These are phyloP conservation scores for Autographa pulchrina DNA, from an alignment of 2,888 invertebrate genomes.

Conservation along the genomic window DNA sequence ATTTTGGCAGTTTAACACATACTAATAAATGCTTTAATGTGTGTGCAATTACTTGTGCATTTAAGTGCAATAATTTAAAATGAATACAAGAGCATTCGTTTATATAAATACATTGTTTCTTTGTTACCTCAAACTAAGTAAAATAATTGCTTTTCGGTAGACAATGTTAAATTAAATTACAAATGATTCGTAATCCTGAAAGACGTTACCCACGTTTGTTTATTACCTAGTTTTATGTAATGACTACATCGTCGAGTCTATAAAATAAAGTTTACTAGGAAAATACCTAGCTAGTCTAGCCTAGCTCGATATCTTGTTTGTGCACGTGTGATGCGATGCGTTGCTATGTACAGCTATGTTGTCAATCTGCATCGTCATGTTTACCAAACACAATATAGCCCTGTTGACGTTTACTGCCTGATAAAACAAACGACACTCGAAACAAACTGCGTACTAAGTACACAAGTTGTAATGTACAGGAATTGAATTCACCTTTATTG, in stretches of 20 bases:
- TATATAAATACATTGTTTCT: no score
- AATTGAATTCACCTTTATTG: not conserved
- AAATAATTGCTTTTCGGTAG: no score
- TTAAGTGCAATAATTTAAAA: not conserved
- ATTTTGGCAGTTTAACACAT: not conserved
- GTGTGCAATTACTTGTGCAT: not conserved
- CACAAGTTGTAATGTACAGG: not conserved
- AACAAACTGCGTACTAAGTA: not conserved
- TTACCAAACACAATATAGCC: constrained; percentile 3
- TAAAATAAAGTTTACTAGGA: no score
- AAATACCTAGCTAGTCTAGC: no score
- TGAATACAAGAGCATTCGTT: not conserved
- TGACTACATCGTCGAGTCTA: no score
- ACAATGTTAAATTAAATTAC: no score
- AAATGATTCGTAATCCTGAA: no score
- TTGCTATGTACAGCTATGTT: constrained; percentile 1
- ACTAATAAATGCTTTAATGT: not conserved
- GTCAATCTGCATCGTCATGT: not conserved
- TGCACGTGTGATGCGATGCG: not conserved
- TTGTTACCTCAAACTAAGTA: no score
- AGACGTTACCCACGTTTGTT: no score
- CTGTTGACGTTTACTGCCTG: not conserved
- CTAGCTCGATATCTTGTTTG: no score
- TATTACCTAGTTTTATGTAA: no score
- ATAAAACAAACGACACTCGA: not conserved